Percentiles rank a stretch among this genome's conserved stretches.
These are phyloP conservation scores for Protodeltote pygarga DNA, from an alignment of 2,888 invertebrate genomes.

Conservation along the genomic window DNA sequence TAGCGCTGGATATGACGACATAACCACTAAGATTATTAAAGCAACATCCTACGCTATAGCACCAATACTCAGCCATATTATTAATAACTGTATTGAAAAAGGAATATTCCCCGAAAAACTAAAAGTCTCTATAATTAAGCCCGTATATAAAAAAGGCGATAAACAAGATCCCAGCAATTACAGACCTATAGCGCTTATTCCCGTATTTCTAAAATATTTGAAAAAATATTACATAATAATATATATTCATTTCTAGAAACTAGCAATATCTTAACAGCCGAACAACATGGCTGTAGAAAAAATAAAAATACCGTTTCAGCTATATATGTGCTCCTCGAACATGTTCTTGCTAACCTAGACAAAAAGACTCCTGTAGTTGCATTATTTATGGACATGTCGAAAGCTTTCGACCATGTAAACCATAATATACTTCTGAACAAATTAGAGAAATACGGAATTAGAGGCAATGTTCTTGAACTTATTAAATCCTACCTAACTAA, in stretches of 20 bases:
- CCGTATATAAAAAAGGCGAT: slow-evolving; percentile 1
- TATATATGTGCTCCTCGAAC: not conserved
- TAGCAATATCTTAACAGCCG: not conserved
- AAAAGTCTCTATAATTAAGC: not conserved
- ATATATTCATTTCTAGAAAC: not conserved
- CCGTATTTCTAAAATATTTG: not conserved
- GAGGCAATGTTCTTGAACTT: no score
- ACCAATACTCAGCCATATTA: not conserved
- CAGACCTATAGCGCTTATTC: slow-evolving; percentile 1
- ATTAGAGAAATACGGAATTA: no score
- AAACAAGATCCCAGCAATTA: not conserved
- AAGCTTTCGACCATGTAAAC: no score
- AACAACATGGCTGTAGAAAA: not conserved
- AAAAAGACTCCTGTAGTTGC: no score
- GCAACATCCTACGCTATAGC: not conserved
- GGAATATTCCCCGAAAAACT: not conserved
- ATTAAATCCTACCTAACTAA: no score
- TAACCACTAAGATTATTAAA: not conserved
- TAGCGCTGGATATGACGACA: not conserved
- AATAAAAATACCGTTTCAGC: not conserved
- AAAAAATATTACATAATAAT: not conserved
- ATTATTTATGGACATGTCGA: no score
- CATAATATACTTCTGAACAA: no score
- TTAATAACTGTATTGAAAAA: not conserved
- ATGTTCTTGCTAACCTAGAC: not conserved